Base-by-base conservation (phyloP, 2,113 vertebrate species). In the Dunckerocampus dactyliophorus region DNA sequence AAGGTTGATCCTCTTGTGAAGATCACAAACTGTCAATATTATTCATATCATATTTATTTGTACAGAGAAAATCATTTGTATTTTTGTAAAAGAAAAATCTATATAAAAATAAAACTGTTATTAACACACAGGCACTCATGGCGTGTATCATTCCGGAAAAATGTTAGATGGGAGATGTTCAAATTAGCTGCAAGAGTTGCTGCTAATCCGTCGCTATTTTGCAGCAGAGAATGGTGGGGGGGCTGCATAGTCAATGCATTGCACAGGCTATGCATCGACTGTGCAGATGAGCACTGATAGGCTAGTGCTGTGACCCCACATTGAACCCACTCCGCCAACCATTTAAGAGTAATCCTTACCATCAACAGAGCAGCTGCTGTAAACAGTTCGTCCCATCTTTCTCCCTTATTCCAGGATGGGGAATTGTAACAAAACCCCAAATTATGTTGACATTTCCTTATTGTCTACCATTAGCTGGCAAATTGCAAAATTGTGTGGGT, bases 21-120 rank as follows among this genome's bases (percentile, higher is more conserved):
- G 66, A 61, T 74, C 48, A 62, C 67, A 71, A 47, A 64, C 48
- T 82, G 77, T 83, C 77, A 20, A 83, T 84, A 69, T 72, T 73
- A 76, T 80, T 79, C 61, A 65, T 68, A 43, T 31, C 14, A 75
- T 92, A 90, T 92, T 91, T 92, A 91, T 92, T 92, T 91, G 76
- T 85, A 90, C 82, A 84, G 65, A 87, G 20, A 85, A 76, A 83
- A 71, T 12, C 13, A 63, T 89, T 86, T 88, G 76, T 91, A 89
- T 89, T 91, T 91, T 90, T 91, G 71, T 87, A 88, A 88, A 82
- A 69, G 79, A 13, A 47, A 65, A 47, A 63, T 47, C 4, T 61
- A 20, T 69, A 67, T 75, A 72, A 47, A 20, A 79, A 84, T 82
- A 79, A 80, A 79, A 74, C 21, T 50, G 42, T 67, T 65, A 79